Evolutionary conservation across 2,113 vertebrate genomes (phyloP).

Genomic region (Columba janthina): DNA sequence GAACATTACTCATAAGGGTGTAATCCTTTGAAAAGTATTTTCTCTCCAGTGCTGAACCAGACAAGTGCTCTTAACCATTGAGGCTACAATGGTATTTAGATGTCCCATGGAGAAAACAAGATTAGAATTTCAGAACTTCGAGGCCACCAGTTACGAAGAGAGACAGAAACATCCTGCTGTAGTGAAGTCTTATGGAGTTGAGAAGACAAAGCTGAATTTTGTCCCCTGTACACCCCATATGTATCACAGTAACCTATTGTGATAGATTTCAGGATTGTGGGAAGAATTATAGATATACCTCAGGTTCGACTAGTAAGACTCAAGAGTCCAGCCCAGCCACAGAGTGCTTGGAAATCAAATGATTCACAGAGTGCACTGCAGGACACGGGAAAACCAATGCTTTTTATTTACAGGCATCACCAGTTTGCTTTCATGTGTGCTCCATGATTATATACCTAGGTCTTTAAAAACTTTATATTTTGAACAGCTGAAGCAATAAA

Average conservation of each 20-base stretch:
- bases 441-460: neutral
- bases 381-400: neutral
- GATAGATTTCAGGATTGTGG: neutral
- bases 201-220: neutral
- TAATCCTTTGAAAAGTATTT: neutral
- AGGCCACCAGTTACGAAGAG: neutral
- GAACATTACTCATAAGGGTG: neutral
- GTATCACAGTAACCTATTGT: neutral
- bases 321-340: too few relatives aligned
- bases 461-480: neutral
- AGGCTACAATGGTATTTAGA: neutral
- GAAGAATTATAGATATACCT: neutral
- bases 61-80: neutral
- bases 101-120: neutral
- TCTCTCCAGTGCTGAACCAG: neutral
- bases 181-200: neutral
- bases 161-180: neutral
- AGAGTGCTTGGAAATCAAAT: neutral
- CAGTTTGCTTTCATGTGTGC: neutral
- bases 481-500: neutral
- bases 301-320: neutral
- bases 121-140: neutral
- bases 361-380: neutral
- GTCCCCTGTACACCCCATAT: neutral
- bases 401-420: neutral